These are phyloP conservation scores for Orthosia gracilis DNA, from an alignment of 2,888 invertebrate species.

Conservation along the genomic window DNA sequence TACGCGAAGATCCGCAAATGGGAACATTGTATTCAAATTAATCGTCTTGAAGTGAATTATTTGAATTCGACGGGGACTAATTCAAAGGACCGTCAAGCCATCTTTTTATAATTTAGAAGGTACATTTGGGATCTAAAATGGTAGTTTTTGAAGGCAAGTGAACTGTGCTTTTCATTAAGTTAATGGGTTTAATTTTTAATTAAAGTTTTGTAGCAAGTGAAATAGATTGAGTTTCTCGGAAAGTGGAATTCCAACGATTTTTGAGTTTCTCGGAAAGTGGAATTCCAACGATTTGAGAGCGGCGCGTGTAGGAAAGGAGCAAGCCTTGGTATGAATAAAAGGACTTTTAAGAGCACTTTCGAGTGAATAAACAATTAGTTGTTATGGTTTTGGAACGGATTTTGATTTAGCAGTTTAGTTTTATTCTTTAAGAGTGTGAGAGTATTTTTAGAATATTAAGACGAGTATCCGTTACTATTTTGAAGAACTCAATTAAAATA, in stretches of 20 bases:
- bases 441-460: background rate
- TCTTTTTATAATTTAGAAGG: conserved; percentile 40
- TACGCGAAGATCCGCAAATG: conserved; percentile 30
- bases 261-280: conserved; percentile 34
- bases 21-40: conserved; percentile 59
- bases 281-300: conserved; percentile 43
- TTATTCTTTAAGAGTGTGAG: background rate
- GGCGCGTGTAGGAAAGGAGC: conserved; percentile 16
- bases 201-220: conserved; percentile 51
- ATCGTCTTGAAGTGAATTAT: conserved; percentile 56
- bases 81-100: conserved; percentile 37
- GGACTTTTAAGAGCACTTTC: conserved; percentile 31
- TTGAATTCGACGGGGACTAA: conserved; percentile 51
- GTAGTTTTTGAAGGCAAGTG: conserved; percentile 49
- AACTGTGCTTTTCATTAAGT: conserved; percentile 52
- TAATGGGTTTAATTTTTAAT: conserved; percentile 64
- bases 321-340: conserved; percentile 18
- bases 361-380: conserved; percentile 27
- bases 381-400: background rate
- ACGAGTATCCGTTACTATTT: background rate
- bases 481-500: background rate
- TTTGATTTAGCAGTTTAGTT: conserved; percentile 6
- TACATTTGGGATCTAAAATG: conserved; percentile 30
- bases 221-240: conserved; percentile 49
- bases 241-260: conserved; percentile 61